Conservation (phyloP, 2,888 invertebrate species). For the Sphaerophoria taeniata region DNA sequence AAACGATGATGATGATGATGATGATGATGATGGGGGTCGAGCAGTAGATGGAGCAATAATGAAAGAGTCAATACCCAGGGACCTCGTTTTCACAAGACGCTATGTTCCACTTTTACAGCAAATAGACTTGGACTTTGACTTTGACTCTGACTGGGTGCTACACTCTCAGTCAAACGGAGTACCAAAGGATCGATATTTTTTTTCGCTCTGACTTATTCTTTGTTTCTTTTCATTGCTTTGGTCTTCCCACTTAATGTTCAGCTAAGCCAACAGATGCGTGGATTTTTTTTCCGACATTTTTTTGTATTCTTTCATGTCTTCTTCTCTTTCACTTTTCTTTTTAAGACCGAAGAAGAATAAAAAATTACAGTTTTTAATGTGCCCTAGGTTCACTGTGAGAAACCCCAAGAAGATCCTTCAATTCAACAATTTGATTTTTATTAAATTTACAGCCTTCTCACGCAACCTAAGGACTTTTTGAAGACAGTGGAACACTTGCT, state of each 20-base stretch:
- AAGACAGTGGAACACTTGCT: too few species aligned
- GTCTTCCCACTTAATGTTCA: slow-evolving; percentile 34
- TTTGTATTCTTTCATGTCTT: not conserved
- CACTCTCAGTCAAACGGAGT: not conserved
- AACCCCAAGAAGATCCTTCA: slow-evolving; percentile 39
- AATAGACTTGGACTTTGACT: slow-evolving; percentile 33
- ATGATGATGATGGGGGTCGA: slow-evolving; percentile 22
- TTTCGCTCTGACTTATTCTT: not conserved
- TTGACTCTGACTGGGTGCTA: slow-evolving; percentile 2
- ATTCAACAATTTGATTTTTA: slow-evolving; percentile 69
- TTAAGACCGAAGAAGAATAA: slow-evolving; percentile 46
- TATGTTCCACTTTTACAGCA: slow-evolving; percentile 5
- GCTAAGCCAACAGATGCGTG: slow-evolving; percentile 58
- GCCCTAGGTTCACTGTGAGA: slow-evolving; percentile 29
- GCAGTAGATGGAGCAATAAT: slow-evolving; percentile 63
- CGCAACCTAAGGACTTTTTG: not conserved
- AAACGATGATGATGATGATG: slow-evolving; percentile 16
- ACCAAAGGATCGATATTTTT: slow-evolving; percentile 43
- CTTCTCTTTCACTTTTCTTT: slow-evolving; percentile 8
- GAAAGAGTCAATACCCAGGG: slow-evolving; percentile 57
- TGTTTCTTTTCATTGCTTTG: not conserved
- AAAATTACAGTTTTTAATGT: slow-evolving; percentile 43
- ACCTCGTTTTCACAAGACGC: slow-evolving; percentile 33
- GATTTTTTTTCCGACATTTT: slow-evolving; percentile 6
- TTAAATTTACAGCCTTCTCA: slow-evolving; percentile 46